phyloP scores from a whole-genome alignment of 2,888 invertebrate species.

The Heteropelma amictum region DNA sequence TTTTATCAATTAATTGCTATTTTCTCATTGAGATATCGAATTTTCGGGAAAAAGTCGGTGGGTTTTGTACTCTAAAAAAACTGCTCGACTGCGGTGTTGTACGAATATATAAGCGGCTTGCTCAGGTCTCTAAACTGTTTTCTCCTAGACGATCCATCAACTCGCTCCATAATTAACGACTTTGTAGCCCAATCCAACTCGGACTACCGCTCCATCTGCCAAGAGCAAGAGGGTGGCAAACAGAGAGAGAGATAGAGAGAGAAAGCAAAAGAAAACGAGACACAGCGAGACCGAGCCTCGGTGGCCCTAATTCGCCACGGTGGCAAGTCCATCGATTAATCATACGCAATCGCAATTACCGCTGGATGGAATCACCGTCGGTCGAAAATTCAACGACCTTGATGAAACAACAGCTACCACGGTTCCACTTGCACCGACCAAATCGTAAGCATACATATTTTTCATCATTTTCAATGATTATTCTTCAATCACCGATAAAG shows the following conservation, averaged over 20 bases:
- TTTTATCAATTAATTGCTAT: too few species aligned
- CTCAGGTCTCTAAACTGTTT: conserved; percentile 39
- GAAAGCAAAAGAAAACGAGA: not conserved
- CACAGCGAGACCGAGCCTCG: too few species aligned
- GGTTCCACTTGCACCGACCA: too few species aligned
- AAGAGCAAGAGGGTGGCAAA: not conserved
- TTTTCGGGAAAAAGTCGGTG: too few species aligned
- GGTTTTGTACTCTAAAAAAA: too few species aligned
- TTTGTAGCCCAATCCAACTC: conserved; percentile 17
- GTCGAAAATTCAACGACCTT: conserved; percentile 16
- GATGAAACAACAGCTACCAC: not conserved
- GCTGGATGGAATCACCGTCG: conserved; percentile 10
- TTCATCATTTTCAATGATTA: too few species aligned
- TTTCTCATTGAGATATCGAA: too few species aligned
- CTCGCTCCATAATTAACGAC: conserved; percentile 61
- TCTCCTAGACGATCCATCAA: conserved; percentile 60
- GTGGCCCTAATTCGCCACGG: conserved; percentile 58
- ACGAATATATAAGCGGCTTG: conserved; percentile 3
- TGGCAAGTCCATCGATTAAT: conserved; percentile 60
- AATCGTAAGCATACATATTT: too few species aligned
- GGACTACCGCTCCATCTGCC: conserved; percentile 33
- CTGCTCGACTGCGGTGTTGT: too few species aligned
- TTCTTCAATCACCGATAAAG: too few species aligned
- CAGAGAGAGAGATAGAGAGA: not conserved
- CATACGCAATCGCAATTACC: conserved; percentile 59